Conservation (phyloP, 2,797 vertebrate genomes). For the Lagorchestes hirsutus region DNA sequence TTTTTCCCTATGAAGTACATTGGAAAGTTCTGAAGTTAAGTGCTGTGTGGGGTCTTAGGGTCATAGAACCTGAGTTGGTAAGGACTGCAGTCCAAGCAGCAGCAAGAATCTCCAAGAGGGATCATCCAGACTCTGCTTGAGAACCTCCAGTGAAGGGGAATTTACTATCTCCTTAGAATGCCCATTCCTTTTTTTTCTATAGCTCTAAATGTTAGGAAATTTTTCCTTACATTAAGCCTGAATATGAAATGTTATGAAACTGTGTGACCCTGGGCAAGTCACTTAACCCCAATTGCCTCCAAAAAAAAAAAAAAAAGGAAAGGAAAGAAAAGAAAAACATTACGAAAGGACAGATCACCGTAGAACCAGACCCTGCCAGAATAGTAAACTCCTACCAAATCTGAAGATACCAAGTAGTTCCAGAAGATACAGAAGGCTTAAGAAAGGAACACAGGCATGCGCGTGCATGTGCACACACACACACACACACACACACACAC, state of each 20-base stretch:
- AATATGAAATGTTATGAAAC: neutral
- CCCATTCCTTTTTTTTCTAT: neutral
- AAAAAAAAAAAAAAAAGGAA: too few relatives aligned
- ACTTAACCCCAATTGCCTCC: too few relatives aligned
- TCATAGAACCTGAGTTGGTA: neutral
- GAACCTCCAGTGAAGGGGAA: neutral
- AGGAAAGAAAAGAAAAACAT: neutral
- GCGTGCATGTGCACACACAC: too few relatives aligned
- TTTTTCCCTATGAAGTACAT: neutral
- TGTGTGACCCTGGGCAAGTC: too few relatives aligned
- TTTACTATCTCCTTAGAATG: neutral
- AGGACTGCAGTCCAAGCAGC: neutral
- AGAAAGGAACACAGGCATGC: neutral
- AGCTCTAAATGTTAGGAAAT: neutral
- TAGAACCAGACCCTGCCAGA: neutral
- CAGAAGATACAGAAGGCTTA: neutral
- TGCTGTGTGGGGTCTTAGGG: neutral
- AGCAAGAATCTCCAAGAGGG: neutral
- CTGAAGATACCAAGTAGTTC: neutral
- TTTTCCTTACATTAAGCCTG: neutral
- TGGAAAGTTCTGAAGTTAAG: neutral
- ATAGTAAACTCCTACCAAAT: neutral
- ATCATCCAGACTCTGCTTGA: neutral
- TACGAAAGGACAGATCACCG: neutral
- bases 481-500: too few relatives aligned